Conservation (phyloP, 2,888 invertebrate genomes). For the Scrobipalpa atriplicella region DNA sequence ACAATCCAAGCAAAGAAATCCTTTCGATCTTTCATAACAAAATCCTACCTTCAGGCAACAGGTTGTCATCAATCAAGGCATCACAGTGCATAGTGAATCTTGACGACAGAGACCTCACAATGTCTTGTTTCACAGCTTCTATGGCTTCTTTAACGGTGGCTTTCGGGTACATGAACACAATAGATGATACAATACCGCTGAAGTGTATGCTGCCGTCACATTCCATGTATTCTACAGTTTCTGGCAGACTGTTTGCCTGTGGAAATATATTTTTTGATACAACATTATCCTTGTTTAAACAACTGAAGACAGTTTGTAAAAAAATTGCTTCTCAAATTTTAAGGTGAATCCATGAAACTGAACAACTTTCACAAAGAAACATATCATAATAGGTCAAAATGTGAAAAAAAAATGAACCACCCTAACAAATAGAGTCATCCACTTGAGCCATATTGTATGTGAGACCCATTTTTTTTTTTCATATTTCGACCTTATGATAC, state of each 20-base stretch:
- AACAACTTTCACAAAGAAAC: slow-evolving; percentile 19
- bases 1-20: not conserved
- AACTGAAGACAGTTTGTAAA: too few relatives aligned
- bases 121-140: slow-evolving; percentile 90
- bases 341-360: not conserved
- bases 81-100: slow-evolving; percentile 96
- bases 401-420: too few relatives aligned
- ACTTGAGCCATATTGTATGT: too few relatives aligned
- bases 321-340: not conserved
- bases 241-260: slow-evolving; percentile 73
- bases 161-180: slow-evolving; percentile 91
- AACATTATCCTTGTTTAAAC: slow-evolving; percentile 60
- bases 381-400: not conserved
- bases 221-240: slow-evolving; percentile 77
- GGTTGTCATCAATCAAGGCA: slow-evolving; percentile 92
- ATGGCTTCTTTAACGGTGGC: slow-evolving; percentile 88
- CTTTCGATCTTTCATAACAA: too few relatives aligned
- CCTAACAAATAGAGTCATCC: too few relatives aligned
- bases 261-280: slow-evolving; percentile 74
- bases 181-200: slow-evolving; percentile 87
- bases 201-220: slow-evolving; percentile 87
- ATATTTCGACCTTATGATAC: too few relatives aligned
- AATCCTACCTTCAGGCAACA: slow-evolving; percentile 85
- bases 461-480: too few relatives aligned
- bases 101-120: slow-evolving; percentile 91